Percentiles rank a stretch among this genome's conserved stretches.
Conservation (phyloP, 2,113 vertebrate genomes). For the Pseudonaja textilis region DNA sequence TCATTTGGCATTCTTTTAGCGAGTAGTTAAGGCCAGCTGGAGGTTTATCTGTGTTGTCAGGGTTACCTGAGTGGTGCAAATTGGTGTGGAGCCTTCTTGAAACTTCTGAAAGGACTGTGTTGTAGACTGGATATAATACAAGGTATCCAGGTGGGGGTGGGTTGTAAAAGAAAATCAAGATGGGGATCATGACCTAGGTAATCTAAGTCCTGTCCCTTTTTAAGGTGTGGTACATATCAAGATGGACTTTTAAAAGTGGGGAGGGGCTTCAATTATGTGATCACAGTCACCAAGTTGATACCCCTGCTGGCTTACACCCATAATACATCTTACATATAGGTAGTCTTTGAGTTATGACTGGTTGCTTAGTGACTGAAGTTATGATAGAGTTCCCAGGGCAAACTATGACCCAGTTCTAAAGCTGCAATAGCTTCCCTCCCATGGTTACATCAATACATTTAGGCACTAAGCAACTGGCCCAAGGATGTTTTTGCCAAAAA, state of each 20-base stretch:
- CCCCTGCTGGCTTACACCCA: not conserved
- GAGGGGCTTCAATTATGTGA: not conserved
- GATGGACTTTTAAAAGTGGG: not conserved
- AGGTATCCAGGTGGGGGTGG: not conserved
- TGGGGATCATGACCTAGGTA: not conserved
- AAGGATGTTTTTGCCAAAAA: not conserved
- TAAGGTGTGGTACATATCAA: not conserved
- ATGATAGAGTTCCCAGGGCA: not conserved
- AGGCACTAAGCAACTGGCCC: not conserved
- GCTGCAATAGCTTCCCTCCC: not conserved
- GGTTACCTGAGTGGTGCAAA: too few species aligned
- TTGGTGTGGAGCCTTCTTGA: too few species aligned
- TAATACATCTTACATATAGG: not conserved
- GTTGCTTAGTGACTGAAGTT: not conserved
- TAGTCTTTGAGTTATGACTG: not conserved
- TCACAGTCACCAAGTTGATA: not conserved
- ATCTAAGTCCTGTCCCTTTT: not conserved
- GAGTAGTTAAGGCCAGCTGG: too few species aligned
- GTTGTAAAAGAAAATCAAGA: not conserved
- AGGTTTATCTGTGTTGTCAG: too few species aligned
- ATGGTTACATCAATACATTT: not conserved
- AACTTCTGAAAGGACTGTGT: too few species aligned
- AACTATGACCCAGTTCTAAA: not conserved
- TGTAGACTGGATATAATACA: not conserved
- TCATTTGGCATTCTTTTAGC: too few species aligned